These are phyloP conservation scores for Sarcophaga variegata DNA, from an alignment of 2,888 invertebrate species.

Conservation along the genomic window DNA sequence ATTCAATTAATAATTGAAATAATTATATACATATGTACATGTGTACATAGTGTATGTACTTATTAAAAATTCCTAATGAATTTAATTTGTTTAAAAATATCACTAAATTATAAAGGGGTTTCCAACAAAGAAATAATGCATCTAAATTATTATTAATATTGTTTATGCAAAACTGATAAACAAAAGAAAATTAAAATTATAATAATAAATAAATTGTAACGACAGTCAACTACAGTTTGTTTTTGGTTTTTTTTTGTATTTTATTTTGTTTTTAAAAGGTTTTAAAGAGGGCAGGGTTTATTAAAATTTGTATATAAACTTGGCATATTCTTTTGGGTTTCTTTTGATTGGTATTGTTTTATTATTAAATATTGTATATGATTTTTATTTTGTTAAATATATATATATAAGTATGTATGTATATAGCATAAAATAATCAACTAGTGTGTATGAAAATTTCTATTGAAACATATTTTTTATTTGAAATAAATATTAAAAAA, in stretches of 20 bases:
- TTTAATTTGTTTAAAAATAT: slow-evolving; percentile 49
- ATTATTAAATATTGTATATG: slow-evolving; percentile 52
- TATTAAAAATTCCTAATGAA: slow-evolving; percentile 57
- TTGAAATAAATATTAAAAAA: slow-evolving; percentile 23
- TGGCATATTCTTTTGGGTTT: slow-evolving; percentile 18
- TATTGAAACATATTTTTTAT: slow-evolving; percentile 61
- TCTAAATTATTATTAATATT: slow-evolving; percentile 69
- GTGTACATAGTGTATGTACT: not conserved
- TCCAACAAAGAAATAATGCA: slow-evolving; percentile 67
- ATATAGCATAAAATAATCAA: slow-evolving; percentile 68
- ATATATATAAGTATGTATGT: slow-evolving; percentile 67
- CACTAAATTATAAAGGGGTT: slow-evolving; percentile 65
- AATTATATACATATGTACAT: slow-evolving; percentile 54
- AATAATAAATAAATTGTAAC: slow-evolving; percentile 72
- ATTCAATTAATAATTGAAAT: slow-evolving; percentile 53
- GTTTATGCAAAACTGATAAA: slow-evolving; percentile 66
- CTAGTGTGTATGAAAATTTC: slow-evolving; percentile 68
- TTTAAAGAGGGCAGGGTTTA: slow-evolving; percentile 24
- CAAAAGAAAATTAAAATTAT: slow-evolving; percentile 15
- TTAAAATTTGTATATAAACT: slow-evolving; percentile 45
- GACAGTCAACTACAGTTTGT: slow-evolving; percentile 80
- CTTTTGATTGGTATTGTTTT: slow-evolving; percentile 44
- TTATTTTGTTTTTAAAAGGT: slow-evolving; percentile 55
- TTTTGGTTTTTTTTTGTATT: slow-evolving; percentile 72
- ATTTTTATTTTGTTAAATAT: slow-evolving; percentile 74